Percentiles rank a stretch among this genome's conserved stretches.
Conservation (phyloP, 2,113 vertebrate species). For the Pollachius pollachius region DNA sequence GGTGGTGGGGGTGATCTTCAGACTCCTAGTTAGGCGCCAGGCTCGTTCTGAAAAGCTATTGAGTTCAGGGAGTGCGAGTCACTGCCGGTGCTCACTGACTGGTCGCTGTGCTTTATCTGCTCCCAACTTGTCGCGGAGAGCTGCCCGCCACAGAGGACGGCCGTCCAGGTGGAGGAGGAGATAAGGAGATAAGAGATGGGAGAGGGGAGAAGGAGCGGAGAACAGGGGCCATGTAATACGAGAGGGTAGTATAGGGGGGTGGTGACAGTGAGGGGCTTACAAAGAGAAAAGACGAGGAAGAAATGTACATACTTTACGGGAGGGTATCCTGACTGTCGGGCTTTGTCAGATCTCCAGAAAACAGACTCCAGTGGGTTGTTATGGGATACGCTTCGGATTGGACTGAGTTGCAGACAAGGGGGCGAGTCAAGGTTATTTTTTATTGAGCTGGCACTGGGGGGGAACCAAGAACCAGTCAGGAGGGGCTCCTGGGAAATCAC, state of each 20-base stretch:
- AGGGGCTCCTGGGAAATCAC: not conserved
- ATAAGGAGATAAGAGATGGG: constrained; percentile 9
- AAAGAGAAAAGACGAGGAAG: constrained; percentile 1
- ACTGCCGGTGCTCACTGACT: constrained; percentile 27
- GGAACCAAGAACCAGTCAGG: too few species aligned
- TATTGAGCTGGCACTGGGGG: too few species aligned
- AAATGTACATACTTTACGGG: constrained; percentile 2
- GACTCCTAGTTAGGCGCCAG: constrained; percentile 19
- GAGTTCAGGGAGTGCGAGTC: constrained; percentile 36
- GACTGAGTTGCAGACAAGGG: not conserved
- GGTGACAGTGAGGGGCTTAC: not conserved
- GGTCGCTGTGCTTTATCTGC: constrained; percentile 32
- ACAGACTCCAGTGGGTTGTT: not conserved
- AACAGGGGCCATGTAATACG: constrained; percentile 30
- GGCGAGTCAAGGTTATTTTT: too few species aligned
- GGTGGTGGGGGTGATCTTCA: constrained; percentile 23
- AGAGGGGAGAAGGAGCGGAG: constrained; percentile 18
- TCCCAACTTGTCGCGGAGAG: not conserved
- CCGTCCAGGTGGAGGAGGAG: too few species aligned
- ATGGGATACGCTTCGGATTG: too few species aligned
- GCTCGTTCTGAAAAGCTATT: constrained; percentile 37
- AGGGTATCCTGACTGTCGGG: constrained; percentile 23
- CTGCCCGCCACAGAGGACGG: too few species aligned
- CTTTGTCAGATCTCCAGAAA: constrained; percentile 8
- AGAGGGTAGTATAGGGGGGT: constrained; percentile 13